Evolutionary conservation across 2,888 invertebrate species (phyloP), one percentile per base, ranked within the genome.

Genomic region (Argyresthia goedartella): DNA sequence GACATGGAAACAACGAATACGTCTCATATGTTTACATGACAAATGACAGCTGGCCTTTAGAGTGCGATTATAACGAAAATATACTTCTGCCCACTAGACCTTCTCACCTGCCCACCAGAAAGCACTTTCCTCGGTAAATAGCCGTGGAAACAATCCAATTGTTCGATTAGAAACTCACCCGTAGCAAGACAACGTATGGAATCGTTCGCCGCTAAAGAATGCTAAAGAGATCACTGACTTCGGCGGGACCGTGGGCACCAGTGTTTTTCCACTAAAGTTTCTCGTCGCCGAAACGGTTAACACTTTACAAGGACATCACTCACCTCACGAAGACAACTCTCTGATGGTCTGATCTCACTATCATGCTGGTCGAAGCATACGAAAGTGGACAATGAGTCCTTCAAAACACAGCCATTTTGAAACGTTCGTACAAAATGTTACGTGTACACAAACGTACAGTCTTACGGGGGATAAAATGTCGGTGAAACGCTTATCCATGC

Each of bases 371-470:
- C 89, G 85, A 88, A 88, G 88, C 74, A 76, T 68, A 81, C 78
- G 88, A 89, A 89, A 87, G 81, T 79, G 89, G 84, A 87, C 87
- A 89, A 89, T 89, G 88, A 85, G 87, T 88, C 88, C 88, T 88
- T 90, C 89, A 91, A 89, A 89, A 89, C 88, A 89, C 91, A 90
- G 91, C 91, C 91, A 91, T 91, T 89, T 91, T 91, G 91, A 87
- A 88, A 86, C 84, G 84, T 84, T 73, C 76, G 59, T 73, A 79
- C 55, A 66, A 76, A 84, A 82, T 82, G 85, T 84, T 86, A 84
- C 82, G 81, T 85, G 81, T 79, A 76, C 62, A 64, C 71, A 64
- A 69, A 61, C 60, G 67, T 73, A 69, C 65, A 72, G 67, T 73
- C 75, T 77, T 74, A 71, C 64, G 56, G 59, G 56, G 60, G 57